Base-by-base conservation (phyloP, 2,797 vertebrate species). In the Neosalanx taihuensis region DNA sequence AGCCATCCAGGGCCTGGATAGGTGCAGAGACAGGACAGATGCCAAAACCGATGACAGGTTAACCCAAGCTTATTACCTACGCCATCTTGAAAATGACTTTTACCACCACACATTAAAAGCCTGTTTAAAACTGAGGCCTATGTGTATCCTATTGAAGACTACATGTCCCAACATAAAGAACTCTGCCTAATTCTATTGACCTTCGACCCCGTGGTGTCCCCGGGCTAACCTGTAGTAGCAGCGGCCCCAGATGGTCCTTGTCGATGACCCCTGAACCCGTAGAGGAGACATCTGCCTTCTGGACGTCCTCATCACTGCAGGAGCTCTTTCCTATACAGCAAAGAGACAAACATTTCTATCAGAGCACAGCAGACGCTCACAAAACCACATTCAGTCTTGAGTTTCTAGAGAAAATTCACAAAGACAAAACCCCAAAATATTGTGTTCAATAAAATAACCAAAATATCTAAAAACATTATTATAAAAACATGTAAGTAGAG, bases 231-330 rank as follows among this genome's bases (percentile, higher is more conserved):
- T 99, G 97, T 69, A 99, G 89, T 74, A 99, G 90, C 77, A 99
- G 92, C 9, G 98, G 98, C 56, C 98, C 98, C 86, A 99, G 82
- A 66, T 98, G 96, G 91, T 99, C 98, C 87, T 99, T 99, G 89
- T 99, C 98, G 86, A 99, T 98, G 89, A 99, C 97, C 73, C 96
- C 96, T 82, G 97, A 97, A 84, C 98, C 97, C 23, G 97, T 99
- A 71, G 98, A 99, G 76, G 98, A 99, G 56, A 99, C 96, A 69
- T 99, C 98, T 30, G 98, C 95, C 91, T 99, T 98, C 91, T 99
- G 98, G 84, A 99, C 96, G 81, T 99, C 98, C 57, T 99, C 97
- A 79, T 98, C 96, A 71, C 77, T 94, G 84, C 93, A 95, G 79
- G 95, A 92, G 73, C 92, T 84, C 90, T 98, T 98, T 85, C 97